phyloP scores from a whole-genome alignment of 2,888 invertebrate species.

The Chesias legatella region DNA sequence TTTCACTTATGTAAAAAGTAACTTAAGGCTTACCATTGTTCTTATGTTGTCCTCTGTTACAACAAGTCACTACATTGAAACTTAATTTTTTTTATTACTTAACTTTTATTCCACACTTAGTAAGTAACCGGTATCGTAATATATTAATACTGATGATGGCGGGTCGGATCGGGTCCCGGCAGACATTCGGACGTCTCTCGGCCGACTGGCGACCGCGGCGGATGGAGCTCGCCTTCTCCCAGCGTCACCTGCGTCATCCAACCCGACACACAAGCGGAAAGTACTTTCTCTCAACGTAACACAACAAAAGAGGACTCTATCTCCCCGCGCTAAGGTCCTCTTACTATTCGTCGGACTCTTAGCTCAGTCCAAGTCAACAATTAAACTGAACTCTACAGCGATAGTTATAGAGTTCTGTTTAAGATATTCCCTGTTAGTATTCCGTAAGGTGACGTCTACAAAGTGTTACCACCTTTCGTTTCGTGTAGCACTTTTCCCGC shows the following conservation, averaged over 20 bases:
- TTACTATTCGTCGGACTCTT: slow-evolving; percentile 23
- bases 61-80: slow-evolving; percentile 26
- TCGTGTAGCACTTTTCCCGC: slow-evolving; percentile 68
- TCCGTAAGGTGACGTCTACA: slow-evolving; percentile 52
- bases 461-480: slow-evolving; percentile 52
- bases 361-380: slow-evolving; percentile 28
- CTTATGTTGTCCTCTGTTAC: slow-evolving; percentile 16
- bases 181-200: slow-evolving; percentile 54
- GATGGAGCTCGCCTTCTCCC: slow-evolving; percentile 43
- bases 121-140: slow-evolving; percentile 38
- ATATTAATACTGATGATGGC: slow-evolving; percentile 36
- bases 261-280: slow-evolving; percentile 66
- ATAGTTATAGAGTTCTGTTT: slow-evolving; percentile 40
- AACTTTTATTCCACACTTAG: slow-evolving; percentile 18
- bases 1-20: background rate
- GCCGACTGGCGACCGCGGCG: slow-evolving; percentile 49
- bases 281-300: slow-evolving; percentile 69
- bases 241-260: slow-evolving; percentile 73
- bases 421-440: slow-evolving; percentile 25
- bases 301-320: slow-evolving; percentile 49
- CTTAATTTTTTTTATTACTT: no score
- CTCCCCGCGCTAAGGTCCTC: slow-evolving; percentile 47
- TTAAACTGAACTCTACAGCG: slow-evolving; percentile 49
- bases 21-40: slow-evolving; percentile 16
- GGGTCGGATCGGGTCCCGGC: slow-evolving; percentile 44